phyloP scores from a whole-genome alignment of 2,797 vertebrate species.

The Rhabdophis nuchalis region DNA sequence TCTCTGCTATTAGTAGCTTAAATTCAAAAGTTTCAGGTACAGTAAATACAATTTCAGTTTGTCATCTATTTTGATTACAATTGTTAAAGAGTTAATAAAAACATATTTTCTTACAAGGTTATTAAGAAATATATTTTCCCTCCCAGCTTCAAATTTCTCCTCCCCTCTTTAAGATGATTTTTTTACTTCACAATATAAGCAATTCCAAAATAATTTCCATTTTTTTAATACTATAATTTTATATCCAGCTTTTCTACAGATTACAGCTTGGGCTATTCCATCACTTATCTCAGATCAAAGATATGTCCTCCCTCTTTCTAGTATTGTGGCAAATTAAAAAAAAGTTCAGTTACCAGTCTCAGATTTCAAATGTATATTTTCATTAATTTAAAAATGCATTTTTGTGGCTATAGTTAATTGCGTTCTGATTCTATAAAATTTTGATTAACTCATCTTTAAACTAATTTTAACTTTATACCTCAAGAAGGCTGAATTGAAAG shows the following conservation, averaged over 20 bases:
- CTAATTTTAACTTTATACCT: neutral
- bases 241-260: neutral
- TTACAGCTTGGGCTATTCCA: neutral
- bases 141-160: neutral
- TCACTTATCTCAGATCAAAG: neutral
- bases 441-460: fast-evolving
- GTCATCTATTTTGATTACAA: neutral
- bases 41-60: neutral
- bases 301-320: neutral
- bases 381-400: neutral
- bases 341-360: neutral
- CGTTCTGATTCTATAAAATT: neutral
- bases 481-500: neutral
- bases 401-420: neutral
- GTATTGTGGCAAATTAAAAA: neutral
- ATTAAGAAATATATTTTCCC: neutral
- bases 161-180: neutral
- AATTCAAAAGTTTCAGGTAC: neutral
- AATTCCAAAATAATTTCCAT: neutral
- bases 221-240: conserved; percentile 4
- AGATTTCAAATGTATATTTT: neutral
- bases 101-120: neutral
- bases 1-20: neutral
- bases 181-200: neutral
- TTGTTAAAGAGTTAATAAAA: neutral